Percentiles rank a stretch among this genome's conserved stretches.
These are phyloP conservation scores for Beris morrisii DNA, from an alignment of 2,888 invertebrate genomes.

Conservation along the genomic window DNA sequence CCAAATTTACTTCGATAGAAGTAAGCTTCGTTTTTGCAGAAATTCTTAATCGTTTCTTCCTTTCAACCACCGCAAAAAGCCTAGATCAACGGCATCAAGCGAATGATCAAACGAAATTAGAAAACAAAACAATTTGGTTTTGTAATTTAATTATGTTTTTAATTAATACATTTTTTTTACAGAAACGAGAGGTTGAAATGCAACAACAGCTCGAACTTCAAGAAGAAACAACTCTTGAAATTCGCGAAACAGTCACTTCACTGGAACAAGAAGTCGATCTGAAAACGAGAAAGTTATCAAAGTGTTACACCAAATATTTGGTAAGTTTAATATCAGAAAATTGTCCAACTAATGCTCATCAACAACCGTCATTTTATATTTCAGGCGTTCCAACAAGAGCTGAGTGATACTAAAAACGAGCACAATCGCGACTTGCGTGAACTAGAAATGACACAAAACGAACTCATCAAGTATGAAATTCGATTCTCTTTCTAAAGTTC, in stretches of 20 bases:
- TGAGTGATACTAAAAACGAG: constrained; percentile 80
- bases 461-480: constrained; percentile 70
- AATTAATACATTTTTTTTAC: constrained; percentile 21
- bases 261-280: constrained; percentile 96
- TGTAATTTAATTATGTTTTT: too few species aligned
- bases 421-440: constrained; percentile 91
- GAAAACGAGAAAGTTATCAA: constrained; percentile 88
- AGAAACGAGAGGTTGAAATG: constrained; percentile 75
- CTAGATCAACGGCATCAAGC: too few species aligned
- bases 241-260: constrained; percentile 87
- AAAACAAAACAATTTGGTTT: too few species aligned
- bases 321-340: constrained; percentile 43
- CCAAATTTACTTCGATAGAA: too few species aligned
- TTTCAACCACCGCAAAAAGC: too few species aligned
- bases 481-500: background rate
- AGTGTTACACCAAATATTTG: constrained; percentile 82
- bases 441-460: constrained; percentile 87
- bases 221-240: constrained; percentile 88
- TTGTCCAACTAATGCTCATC: background rate
- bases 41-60: too few species aligned
- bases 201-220: constrained; percentile 90
- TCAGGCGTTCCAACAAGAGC: constrained; percentile 66
- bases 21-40: too few species aligned
- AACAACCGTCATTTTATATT: background rate
- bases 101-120: too few species aligned